Percentiles rank a stretch among this genome's conserved stretches.
These are phyloP conservation scores for Ctenochaetus hawaiiensis DNA, from an alignment of 2,797 vertebrate species.

Conservation along the genomic window DNA sequence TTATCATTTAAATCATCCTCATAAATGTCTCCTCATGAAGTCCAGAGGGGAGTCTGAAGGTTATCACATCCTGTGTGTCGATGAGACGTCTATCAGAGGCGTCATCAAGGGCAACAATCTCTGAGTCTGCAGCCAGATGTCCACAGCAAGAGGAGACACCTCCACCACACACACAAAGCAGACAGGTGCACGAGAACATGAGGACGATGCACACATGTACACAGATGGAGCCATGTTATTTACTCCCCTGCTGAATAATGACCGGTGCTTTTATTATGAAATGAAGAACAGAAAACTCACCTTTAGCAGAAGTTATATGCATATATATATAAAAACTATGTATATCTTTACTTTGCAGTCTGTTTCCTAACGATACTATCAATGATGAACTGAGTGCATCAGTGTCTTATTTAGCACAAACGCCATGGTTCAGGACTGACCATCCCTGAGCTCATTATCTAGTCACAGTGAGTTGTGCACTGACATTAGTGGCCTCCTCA, in stretches of 20 bases:
- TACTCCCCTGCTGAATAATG: neutral
- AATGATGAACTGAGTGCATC: neutral
- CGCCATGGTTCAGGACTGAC: constrained; percentile 6
- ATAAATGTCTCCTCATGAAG: constrained; percentile 14
- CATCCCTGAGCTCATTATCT: neutral
- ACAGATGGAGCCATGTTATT: neutral
- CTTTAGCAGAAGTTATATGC: no score
- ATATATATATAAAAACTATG: no score
- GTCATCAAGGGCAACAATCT: neutral
- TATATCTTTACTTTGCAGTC: no score
- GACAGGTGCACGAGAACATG: neutral
- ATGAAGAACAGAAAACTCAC: neutral
- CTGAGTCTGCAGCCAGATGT: neutral
- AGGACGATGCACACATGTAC: neutral
- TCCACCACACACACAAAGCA: neutral
- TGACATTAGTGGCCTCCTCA: constrained; percentile 1
- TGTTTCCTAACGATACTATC: no score
- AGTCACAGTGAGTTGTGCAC: constrained; percentile 4
- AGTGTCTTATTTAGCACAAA: neutral
- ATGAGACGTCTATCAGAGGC: neutral
- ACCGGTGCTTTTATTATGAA: constrained; percentile 1
- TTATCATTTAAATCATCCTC: constrained; percentile 39
- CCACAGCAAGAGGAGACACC: no score
- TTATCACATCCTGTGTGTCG: constrained; percentile 13
- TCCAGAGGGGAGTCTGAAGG: constrained; percentile 31